Conservation (phyloP, 2,797 vertebrate species). For the Graptemys geographica region DNA sequence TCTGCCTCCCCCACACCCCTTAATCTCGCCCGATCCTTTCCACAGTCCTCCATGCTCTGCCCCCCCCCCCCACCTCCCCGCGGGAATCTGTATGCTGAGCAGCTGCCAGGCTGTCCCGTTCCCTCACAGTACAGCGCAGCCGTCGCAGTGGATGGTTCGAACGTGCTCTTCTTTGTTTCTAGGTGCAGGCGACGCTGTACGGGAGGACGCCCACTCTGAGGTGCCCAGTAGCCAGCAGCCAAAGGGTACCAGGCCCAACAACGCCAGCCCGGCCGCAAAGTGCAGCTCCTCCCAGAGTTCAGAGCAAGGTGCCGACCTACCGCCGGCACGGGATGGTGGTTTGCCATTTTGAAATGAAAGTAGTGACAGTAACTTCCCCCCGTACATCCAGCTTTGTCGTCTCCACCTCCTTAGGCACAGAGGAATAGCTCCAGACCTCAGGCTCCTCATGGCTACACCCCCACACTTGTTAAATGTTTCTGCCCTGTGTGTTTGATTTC, state of each 20-base stretch:
- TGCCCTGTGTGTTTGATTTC: not conserved
- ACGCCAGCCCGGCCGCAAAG: not conserved
- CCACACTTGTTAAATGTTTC: not conserved
- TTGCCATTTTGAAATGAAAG: not conserved
- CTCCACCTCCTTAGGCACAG: rapidly evolving
- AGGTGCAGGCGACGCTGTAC: slow-evolving; percentile 43
- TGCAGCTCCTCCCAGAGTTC: not conserved
- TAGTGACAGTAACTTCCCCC: not conserved
- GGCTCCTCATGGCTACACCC: not conserved
- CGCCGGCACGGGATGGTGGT: not conserved
- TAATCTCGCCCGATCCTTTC: not conserved
- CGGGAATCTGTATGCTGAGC: no score
- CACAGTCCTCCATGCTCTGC: no score
- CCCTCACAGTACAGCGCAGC: not conserved
- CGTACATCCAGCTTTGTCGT: no score
- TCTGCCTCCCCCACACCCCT: rapidly evolving
- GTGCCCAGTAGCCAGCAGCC: not conserved
- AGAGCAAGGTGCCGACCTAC: not conserved
- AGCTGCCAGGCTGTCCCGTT: not conserved
- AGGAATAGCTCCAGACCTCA: not conserved
- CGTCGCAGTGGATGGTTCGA: not conserved
- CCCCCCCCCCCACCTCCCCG: rapidly evolving
- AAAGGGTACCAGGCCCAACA: not conserved
- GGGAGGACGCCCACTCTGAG: not conserved
- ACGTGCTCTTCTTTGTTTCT: rapidly evolving